A percentile compares a stretch with the other conserved stretches of the same genome.
Conservation (phyloP, 2,113 vertebrate genomes). For the Synchiropus splendidus region DNA sequence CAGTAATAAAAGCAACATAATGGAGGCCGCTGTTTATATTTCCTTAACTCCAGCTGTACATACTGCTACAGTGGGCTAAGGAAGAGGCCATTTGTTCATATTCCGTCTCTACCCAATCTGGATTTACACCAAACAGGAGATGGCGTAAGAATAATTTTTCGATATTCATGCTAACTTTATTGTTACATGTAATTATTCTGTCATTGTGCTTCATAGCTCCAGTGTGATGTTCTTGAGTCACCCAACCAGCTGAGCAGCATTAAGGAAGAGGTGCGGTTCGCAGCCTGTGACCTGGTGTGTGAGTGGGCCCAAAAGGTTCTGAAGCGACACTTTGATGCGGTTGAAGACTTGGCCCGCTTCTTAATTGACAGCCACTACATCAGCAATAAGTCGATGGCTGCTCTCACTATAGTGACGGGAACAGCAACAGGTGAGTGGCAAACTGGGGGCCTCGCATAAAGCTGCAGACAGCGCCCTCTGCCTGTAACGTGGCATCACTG, state of each 20-base stretch:
- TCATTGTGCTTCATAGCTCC: constrained; percentile 27
- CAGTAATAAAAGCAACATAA: not conserved
- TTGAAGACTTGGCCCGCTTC: constrained; percentile 92
- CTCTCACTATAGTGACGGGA: constrained; percentile 88
- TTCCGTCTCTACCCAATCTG: constrained; percentile 90
- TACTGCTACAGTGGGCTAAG: constrained; percentile 98
- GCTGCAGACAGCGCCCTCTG: constrained; percentile 35
- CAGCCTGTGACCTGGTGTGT: constrained; percentile 91
- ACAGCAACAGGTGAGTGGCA: constrained; percentile 76
- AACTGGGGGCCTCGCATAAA: not conserved
- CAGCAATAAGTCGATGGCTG: constrained; percentile 93
- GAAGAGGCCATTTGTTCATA: constrained; percentile 94
- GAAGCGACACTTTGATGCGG: constrained; percentile 89
- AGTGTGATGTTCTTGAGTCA: constrained; percentile 82
- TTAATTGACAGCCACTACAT: constrained; percentile 96
- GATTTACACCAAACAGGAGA: constrained; percentile 89
- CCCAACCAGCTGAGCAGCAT: constrained; percentile 76
- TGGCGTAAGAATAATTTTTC: constrained; percentile 69
- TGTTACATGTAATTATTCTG: not conserved
- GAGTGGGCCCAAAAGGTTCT: constrained; percentile 99
- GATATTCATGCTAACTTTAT: not conserved
- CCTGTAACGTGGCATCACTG: constrained; percentile 22
- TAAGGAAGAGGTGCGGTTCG: constrained; percentile 86
- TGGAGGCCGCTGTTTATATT: constrained; percentile 1
- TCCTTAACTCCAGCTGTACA: constrained; percentile 78